Conservation (phyloP, 2,797 vertebrate genomes). For the Pangasius macronema region DNA sequence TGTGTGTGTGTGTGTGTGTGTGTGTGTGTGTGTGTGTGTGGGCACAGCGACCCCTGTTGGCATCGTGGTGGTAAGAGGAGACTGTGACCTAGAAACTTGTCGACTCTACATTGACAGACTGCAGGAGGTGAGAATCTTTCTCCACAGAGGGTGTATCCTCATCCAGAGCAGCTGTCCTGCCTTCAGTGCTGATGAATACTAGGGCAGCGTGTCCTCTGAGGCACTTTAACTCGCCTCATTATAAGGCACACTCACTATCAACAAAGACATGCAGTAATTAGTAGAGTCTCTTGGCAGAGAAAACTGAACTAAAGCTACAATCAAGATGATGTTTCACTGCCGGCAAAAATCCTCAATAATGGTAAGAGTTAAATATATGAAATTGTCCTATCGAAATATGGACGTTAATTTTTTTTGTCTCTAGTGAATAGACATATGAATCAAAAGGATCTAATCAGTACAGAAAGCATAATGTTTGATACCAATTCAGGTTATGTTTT, state of each 20-base stretch:
- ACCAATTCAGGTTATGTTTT: neutral
- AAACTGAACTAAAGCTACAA: slow-evolving; percentile 14
- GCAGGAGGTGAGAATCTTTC: slow-evolving; percentile 83
- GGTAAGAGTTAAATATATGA: no score
- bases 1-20: slow-evolving; percentile 48
- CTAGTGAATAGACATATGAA: neutral
- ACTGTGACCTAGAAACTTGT: slow-evolving; percentile 97
- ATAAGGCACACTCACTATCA: slow-evolving; percentile 27
- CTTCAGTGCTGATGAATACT: slow-evolving; percentile 32
- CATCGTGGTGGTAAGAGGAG: slow-evolving; percentile 94
- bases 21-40: slow-evolving; percentile 26
- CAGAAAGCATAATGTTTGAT: neutral
- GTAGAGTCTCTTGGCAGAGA: slow-evolving; percentile 27
- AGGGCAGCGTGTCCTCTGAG: slow-evolving; percentile 25
- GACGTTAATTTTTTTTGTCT: no score
- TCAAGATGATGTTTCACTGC: neutral
- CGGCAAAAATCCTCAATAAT: no score
- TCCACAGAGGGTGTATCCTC: slow-evolving; percentile 28
- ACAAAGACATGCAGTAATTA: slow-evolving; percentile 34
- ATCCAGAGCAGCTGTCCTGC: slow-evolving; percentile 29
- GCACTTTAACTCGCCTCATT: slow-evolving; percentile 19
- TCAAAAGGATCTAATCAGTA: neutral
- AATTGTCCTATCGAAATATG: no score
- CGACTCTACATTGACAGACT: slow-evolving; percentile 94
- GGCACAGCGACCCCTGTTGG: slow-evolving; percentile 90